phyloP scores from a whole-genome alignment of 2,113 vertebrate species.

The Phylloscopus trochilus region DNA sequence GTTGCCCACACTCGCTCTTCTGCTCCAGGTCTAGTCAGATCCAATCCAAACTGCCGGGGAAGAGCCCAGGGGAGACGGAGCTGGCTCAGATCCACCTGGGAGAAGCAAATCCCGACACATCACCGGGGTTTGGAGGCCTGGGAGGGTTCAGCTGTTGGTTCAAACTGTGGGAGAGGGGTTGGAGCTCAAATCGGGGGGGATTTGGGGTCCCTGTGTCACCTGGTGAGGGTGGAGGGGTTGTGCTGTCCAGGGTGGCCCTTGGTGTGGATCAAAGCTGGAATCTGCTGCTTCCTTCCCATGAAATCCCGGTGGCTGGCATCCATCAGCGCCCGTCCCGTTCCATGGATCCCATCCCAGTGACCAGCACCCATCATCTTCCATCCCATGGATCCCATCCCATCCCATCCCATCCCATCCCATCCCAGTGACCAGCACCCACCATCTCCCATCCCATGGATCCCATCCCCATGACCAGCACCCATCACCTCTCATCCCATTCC shows the following conservation, averaged over 20 bases:
- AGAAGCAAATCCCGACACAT: neutral
- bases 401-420: no score
- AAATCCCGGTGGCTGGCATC: accelerated
- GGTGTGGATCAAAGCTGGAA: neutral
- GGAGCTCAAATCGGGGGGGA: neutral
- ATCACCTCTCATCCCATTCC: no score
- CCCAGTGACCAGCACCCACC: neutral
- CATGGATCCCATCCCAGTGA: neutral
- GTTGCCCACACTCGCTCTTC: neutral
- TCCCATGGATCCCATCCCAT: neutral
- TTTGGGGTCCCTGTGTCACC: neutral
- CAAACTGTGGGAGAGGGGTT: accelerated
- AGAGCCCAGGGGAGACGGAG: neutral
- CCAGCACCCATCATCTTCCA: no score
- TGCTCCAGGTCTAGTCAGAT: neutral
- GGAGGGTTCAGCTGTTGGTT: neutral
- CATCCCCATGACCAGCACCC: no score
- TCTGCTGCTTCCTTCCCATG: neutral
- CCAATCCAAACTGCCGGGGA: neutral
- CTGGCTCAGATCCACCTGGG: accelerated
- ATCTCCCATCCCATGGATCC: no score
- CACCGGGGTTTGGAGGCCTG: accelerated
- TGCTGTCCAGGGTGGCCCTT: neutral
- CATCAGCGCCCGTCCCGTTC: no score
- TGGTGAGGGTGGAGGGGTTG: neutral